These are phyloP conservation scores for Puffinus mauretanicus DNA, from an alignment of 2,113 vertebrate species.

Conservation along the genomic window DNA sequence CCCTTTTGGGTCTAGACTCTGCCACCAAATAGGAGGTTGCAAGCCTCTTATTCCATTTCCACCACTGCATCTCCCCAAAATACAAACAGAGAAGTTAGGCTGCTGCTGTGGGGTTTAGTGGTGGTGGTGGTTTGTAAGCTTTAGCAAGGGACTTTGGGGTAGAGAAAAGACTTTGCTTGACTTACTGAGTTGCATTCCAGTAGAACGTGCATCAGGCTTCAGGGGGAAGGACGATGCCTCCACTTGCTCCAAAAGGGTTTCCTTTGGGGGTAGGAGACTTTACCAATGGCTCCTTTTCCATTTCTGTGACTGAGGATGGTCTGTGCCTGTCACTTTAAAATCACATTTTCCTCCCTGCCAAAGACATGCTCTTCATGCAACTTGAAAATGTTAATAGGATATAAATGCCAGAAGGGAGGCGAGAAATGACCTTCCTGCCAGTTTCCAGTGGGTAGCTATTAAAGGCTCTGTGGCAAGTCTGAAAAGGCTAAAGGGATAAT, in stretches of 20 bases:
- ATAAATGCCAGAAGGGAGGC: neutral
- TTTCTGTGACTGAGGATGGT: neutral
- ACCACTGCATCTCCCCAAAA: neutral
- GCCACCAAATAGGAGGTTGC: neutral
- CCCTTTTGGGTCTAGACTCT: neutral
- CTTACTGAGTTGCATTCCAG: neutral
- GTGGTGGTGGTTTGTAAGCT: neutral
- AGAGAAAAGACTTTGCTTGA: neutral
- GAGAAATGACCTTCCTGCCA: neutral
- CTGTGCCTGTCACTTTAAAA: neutral
- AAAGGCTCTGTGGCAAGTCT: conserved; percentile 22
- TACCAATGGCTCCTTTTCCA: neutral
- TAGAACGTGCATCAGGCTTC: neutral
- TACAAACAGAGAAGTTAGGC: neutral
- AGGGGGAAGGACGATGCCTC: neutral
- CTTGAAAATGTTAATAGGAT: conserved; percentile 19
- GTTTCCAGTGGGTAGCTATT: conserved; percentile 36
- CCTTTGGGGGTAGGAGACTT: neutral
- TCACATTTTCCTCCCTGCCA: conserved; percentile 15
- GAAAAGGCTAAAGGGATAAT: neutral
- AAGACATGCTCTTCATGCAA: neutral
- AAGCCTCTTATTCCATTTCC: neutral
- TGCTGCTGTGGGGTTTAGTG: neutral
- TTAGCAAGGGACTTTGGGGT: neutral
- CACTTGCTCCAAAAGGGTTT: neutral